Evolutionary conservation across 1,140 invertebrate genomes (phyloP).

Genomic region (Eurosta solidaginis): DNA sequence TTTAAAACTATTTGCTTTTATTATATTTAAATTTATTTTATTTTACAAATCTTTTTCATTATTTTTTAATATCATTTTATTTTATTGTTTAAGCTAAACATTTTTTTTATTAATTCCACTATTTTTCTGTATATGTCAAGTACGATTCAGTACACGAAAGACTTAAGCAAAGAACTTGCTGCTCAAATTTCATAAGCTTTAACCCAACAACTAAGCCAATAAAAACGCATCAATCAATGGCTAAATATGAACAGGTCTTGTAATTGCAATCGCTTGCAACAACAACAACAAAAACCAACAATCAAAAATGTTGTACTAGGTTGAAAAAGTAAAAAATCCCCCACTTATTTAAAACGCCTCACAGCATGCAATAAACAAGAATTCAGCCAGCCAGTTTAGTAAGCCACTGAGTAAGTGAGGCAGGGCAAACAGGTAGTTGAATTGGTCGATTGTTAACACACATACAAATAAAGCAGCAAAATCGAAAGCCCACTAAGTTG

Average conservation of each 20-base stretch:
- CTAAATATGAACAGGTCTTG: background rate
- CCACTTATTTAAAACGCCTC: background rate
- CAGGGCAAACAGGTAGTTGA: background rate
- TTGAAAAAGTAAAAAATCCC: background rate
- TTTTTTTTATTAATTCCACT: too few species aligned
- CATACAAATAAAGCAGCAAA: background rate
- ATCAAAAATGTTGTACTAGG: background rate
- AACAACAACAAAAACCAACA: background rate
- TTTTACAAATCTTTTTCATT: too few species aligned
- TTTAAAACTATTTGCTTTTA: background rate
- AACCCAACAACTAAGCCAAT: background rate
- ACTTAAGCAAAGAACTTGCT: constrained; percentile 1
- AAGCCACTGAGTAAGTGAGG: constrained; percentile 13
- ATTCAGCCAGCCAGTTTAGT: constrained; percentile 1
- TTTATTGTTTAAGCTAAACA: too few species aligned
- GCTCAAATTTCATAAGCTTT: background rate
- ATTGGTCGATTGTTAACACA: background rate
- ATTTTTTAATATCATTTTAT: background rate
- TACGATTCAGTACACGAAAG: background rate
- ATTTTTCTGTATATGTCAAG: too few species aligned
- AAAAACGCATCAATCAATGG: background rate
- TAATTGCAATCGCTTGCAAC: background rate
- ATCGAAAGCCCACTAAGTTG: background rate
- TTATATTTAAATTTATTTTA: background rate
- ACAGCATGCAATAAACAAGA: background rate